Base-by-base conservation (phyloP, 2,797 vertebrate genomes). In the Tragelaphus oryx region DNA sequence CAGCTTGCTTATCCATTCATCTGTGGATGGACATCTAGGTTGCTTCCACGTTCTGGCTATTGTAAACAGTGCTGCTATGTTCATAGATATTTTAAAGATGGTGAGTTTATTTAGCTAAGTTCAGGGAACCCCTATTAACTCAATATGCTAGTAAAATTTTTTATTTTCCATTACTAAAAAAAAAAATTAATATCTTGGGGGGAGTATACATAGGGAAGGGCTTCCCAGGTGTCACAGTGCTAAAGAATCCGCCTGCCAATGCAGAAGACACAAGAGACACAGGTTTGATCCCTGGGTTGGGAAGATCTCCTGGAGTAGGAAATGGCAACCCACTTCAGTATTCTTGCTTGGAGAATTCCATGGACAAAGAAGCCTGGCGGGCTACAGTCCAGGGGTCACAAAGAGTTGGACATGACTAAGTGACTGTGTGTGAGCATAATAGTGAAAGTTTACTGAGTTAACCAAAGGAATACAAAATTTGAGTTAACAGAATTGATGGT, bases 81-180 rank as follows among this genome's bases (percentile, higher is more conserved):
- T n/a, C n/a, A n/a, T n/a, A 9, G 26, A 48, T 87, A 55, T 65
- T 89, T 89, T 37, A 93, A 94, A 82, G 54, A 89, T 52, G 17
- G 2, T 46, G 17, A 3, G 37, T 87, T 94, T 95, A 93, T 91
- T 89, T 95, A 13, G 33, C 94, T 46, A 89, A 75, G 20, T 87
- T 68, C 76, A 84, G 41, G 20, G 22, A 52, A 87, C 54, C 10
- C 0, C 22, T 94, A 57, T 33, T 83, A 83, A 78, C 5, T 33
- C 12, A 92, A 62, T 37, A 85, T 41, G 17, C 1, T 55, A 78
- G 79, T 81, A 55, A 96, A 68, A 68, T 55, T 28, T 11, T 81
- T 33, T 17, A 62, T 83, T 89, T 89, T 93, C 50, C 24, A 89
- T 41, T 68, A 68, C 65, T 37, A 12, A 68, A 68, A 68, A 65